Conservation (phyloP, 2,113 vertebrate genomes). For the Carassius auratus region DNA sequence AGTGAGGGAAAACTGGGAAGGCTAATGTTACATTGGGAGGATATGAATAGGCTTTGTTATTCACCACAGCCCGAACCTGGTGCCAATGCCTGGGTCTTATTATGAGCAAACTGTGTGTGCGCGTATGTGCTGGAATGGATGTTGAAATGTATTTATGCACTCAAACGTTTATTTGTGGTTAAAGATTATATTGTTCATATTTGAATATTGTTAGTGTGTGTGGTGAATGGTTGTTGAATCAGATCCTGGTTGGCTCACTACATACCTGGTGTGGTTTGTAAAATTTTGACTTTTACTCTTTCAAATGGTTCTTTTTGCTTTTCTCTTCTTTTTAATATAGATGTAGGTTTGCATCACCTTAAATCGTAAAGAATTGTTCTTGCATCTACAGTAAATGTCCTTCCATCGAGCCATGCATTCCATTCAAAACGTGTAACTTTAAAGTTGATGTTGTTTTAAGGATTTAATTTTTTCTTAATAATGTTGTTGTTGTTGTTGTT, state of each 20-base stretch:
- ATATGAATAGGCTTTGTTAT: constrained; percentile 82
- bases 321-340: neutral
- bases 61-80: constrained; percentile 77
- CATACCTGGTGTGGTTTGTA: constrained; percentile 60
- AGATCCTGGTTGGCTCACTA: constrained; percentile 61
- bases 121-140: constrained; percentile 54
- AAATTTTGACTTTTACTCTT: constrained; percentile 40
- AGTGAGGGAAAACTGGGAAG: constrained; percentile 61
- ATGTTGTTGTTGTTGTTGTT: too few relatives aligned
- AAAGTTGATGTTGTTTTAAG: too few relatives aligned
- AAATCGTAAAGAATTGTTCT: neutral
- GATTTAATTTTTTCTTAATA: too few relatives aligned
- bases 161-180: constrained; percentile 48
- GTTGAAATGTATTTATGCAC: constrained; percentile 49
- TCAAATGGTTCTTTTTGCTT: neutral
- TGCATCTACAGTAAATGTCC: neutral
- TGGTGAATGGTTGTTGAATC: constrained; percentile 47
- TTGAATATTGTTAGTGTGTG: constrained; percentile 47
- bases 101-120: constrained; percentile 74
- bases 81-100: constrained; percentile 83
- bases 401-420: too few relatives aligned
- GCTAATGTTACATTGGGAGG: constrained; percentile 76
- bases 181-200: constrained; percentile 51
- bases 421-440: too few relatives aligned
- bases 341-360: neutral